phyloP scores from a whole-genome alignment of 2,797 vertebrate species.

The Cryptoprocta ferox region DNA sequence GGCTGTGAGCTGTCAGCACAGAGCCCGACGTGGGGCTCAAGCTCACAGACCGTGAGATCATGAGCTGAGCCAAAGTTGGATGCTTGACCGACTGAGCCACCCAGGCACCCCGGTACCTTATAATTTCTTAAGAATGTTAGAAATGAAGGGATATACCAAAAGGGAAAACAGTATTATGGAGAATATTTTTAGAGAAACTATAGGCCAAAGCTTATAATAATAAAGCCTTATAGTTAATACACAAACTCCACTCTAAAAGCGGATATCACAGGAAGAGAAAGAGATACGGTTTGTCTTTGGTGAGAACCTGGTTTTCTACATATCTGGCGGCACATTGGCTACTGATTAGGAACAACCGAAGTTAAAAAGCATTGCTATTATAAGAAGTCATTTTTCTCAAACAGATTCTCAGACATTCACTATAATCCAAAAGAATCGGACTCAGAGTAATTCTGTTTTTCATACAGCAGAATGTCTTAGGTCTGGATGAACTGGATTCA shows the following conservation, averaged over 20 bases:
- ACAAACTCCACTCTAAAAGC: background rate
- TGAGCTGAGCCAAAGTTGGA: too few species aligned
- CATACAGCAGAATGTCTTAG: background rate
- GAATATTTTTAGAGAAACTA: background rate
- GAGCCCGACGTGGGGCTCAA: too few species aligned
- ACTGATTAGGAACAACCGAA: background rate
- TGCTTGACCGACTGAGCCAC: too few species aligned
- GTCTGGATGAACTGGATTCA: background rate
- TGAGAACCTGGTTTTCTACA: background rate
- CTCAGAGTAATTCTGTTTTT: background rate
- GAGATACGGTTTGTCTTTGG: background rate
- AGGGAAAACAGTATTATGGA: background rate
- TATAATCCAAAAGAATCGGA: background rate
- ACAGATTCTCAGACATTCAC: background rate
- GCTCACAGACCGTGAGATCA: too few species aligned
- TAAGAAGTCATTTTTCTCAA: background rate
- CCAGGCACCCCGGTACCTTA: background rate
- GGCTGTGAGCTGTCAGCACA: too few species aligned
- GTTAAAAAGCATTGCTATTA: background rate
- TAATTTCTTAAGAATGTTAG: background rate
- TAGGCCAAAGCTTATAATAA: background rate
- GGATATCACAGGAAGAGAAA: background rate
- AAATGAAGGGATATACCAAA: background rate
- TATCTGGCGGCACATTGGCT: background rate
- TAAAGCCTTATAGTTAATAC: background rate